Evolutionary conservation across 2,888 invertebrate genomes (phyloP).

Genomic region (Synergus itoensis): DNA sequence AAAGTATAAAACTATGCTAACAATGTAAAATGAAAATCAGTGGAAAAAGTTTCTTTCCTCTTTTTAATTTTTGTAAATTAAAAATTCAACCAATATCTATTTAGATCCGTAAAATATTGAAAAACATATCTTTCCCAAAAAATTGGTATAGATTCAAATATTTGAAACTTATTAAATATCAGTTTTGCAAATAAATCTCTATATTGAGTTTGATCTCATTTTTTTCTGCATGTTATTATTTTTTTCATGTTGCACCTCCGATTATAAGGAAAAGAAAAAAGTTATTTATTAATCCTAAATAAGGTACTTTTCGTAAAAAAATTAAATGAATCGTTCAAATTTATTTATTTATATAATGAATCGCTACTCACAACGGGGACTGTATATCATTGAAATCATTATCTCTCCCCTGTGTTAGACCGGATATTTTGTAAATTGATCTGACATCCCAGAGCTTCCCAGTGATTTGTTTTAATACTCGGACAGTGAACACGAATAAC

Average conservation of each 20-base stretch:
- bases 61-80: not conserved
- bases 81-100: not conserved
- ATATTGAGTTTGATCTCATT: not conserved
- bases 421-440: conserved; percentile 77
- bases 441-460: conserved; percentile 65
- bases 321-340: conserved; percentile 43
- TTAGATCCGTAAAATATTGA: not conserved
- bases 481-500: not conserved
- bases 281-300: not conserved
- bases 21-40: not conserved
- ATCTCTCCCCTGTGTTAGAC: conserved; percentile 72
- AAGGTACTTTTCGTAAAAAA: not conserved
- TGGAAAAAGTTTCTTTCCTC: not conserved
- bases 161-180: not conserved
- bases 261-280: not conserved
- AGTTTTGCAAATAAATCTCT: not conserved
- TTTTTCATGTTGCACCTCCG: not conserved
- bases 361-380: conserved; percentile 63
- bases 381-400: conserved; percentile 73
- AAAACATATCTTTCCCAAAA: not conserved
- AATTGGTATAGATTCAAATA: no score
- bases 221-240: not conserved
- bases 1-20: not conserved
- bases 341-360: conserved; percentile 43
- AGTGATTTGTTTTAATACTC: conserved; percentile 58